Evolutionary conservation across 1,140 invertebrate genomes (phyloP).

Genomic region (Branchinecta lynchi): DNA sequence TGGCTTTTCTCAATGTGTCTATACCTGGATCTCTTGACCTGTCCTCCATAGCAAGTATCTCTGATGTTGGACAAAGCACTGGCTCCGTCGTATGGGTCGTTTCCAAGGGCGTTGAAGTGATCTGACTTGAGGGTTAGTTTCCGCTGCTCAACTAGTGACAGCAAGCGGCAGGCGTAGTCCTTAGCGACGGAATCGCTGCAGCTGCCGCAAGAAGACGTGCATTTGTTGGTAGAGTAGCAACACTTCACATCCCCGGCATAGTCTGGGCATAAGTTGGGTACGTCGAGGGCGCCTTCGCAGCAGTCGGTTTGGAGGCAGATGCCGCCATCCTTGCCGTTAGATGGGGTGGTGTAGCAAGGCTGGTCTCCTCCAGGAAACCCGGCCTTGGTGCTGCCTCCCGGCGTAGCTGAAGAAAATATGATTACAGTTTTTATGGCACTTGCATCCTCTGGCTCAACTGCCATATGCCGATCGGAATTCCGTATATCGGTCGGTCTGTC

Average conservation of each 20-base stretch:
- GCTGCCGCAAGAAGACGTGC: slow-evolving; percentile 13
- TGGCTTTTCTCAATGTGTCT: no score
- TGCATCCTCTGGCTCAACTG: no score
- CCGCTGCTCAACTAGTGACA: slow-evolving; percentile 17
- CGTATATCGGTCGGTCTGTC: no score
- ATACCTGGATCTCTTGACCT: slow-evolving; percentile 20
- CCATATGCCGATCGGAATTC: no score
- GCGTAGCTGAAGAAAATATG: no score
- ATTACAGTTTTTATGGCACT: no score
- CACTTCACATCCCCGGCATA: slow-evolving; percentile 19
- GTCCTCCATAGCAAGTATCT: slow-evolving; percentile 21
- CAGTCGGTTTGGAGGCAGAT: slow-evolving; percentile 21
- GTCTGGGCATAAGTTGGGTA: slow-evolving; percentile 21
- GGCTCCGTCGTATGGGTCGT: slow-evolving; percentile 21
- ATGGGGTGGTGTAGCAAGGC: slow-evolving; percentile 20
- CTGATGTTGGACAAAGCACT: slow-evolving; percentile 21
- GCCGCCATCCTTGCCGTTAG: slow-evolving; percentile 20
- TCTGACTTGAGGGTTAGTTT: slow-evolving; percentile 18
- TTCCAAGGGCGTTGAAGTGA: slow-evolving; percentile 17
- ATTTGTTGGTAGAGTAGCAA: slow-evolving; percentile 21
- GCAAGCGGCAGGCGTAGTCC: slow-evolving; percentile 18
- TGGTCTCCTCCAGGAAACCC: slow-evolving; percentile 17
- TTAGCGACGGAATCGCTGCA: slow-evolving; percentile 19
- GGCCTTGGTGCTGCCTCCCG: neutral
- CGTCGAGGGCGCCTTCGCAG: slow-evolving; percentile 19